These are phyloP conservation scores for Neuroterus valhalla DNA, from an alignment of 1,140 invertebrate species.

Conservation along the genomic window DNA sequence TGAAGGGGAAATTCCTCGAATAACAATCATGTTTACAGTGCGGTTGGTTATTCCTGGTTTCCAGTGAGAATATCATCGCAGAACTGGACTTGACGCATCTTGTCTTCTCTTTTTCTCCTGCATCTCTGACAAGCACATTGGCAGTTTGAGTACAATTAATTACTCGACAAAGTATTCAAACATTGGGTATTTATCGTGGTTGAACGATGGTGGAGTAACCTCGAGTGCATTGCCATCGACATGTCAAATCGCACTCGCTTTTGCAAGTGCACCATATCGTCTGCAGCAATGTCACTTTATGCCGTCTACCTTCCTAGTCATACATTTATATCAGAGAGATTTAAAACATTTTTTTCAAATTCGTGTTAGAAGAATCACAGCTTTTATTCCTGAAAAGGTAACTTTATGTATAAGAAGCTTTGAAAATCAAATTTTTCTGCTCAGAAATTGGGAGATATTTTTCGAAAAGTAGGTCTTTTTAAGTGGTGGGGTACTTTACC, in stretches of 20 bases:
- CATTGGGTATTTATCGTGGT: constrained; percentile 6
- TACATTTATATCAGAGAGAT: no score
- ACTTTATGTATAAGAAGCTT: no score
- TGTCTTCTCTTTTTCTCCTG: constrained; percentile 2
- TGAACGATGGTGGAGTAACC: constrained; percentile 13
- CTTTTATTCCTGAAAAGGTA: no score
- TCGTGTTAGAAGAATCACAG: no score
- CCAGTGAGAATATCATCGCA: not conserved
- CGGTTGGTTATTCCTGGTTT: constrained; percentile 36
- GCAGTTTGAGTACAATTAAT: not conserved
- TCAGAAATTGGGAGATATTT: no score
- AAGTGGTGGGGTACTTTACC: no score
- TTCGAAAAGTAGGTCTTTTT: no score
- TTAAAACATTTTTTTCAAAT: no score
- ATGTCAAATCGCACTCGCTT: not conserved
- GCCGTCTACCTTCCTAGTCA: not conserved
- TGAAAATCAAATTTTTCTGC: no score
- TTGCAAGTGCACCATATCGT: not conserved
- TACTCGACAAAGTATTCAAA: constrained; percentile 6
- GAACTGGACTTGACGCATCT: not conserved
- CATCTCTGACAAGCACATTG: not conserved
- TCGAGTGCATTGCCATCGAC: constrained; percentile 28
- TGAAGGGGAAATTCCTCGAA: constrained; percentile 58
- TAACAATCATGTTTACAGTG: constrained; percentile 60
- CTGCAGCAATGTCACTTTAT: no score